A percentile compares a stretch with the other conserved stretches of the same genome.
Conservation (phyloP, 2,888 invertebrate species). For the Antheraea assamensis region DNA sequence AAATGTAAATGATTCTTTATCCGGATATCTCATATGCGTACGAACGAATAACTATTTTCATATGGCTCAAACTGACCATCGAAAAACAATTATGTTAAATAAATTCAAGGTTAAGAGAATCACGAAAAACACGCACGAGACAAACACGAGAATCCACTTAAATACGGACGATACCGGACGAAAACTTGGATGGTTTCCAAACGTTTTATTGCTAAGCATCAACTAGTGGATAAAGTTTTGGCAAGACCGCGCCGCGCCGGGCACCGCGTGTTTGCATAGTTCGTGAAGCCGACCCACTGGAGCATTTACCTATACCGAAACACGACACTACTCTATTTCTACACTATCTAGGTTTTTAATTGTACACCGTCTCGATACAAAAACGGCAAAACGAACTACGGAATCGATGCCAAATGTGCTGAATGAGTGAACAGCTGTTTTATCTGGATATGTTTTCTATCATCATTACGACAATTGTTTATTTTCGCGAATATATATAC, state of each 20-base stretch:
- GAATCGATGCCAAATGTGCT: constrained; percentile 47
- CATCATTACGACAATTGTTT: constrained; percentile 20
- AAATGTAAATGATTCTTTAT: too few relatives aligned
- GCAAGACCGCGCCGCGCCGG: constrained; percentile 39
- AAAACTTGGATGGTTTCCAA: constrained; percentile 56
- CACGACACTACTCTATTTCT: constrained; percentile 30
- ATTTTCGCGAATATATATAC: constrained; percentile 28
- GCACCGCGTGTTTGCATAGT: constrained; percentile 38
- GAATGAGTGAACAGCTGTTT: constrained; percentile 39
- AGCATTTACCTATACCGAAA: constrained; percentile 26
- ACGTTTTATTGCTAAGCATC: constrained; percentile 52
- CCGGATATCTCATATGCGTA: too few relatives aligned
- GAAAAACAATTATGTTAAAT: not conserved
- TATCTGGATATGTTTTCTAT: constrained; percentile 35
- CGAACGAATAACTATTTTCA: not conserved
- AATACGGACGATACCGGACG: constrained; percentile 38
- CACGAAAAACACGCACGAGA: constrained; percentile 22
- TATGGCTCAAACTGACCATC: not conserved
- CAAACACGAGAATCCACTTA: constrained; percentile 32
- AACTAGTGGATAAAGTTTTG: constrained; percentile 48
- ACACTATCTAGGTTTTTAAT: constrained; percentile 38
- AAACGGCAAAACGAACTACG: constrained; percentile 29
- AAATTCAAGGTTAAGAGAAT: not conserved
- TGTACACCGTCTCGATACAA: constrained; percentile 23
- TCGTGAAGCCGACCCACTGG: constrained; percentile 39